Percentiles rank a stretch among this genome's conserved stretches.
These are phyloP conservation scores for Prosapia bicincta DNA, from an alignment of 2,888 invertebrate genomes.

Conservation along the genomic window DNA sequence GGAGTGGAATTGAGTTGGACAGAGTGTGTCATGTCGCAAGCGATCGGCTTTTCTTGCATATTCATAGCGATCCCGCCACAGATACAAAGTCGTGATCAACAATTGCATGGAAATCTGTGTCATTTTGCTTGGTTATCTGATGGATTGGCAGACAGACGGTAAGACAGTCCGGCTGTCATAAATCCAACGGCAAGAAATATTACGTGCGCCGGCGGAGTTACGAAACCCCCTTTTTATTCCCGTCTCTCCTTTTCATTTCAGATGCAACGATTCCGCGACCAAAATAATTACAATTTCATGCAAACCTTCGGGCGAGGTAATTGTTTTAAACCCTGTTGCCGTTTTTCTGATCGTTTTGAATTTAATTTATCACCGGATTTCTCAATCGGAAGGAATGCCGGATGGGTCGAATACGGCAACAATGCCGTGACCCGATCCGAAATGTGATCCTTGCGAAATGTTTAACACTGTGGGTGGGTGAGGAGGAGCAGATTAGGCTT, in stretches of 20 bases:
- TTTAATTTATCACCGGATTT: background rate
- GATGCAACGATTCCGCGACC: background rate
- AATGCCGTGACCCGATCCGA: too few species aligned
- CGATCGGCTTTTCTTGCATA: background rate
- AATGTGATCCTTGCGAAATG: too few species aligned
- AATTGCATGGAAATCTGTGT: constrained; percentile 21
- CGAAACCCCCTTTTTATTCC: background rate
- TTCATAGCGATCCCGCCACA: background rate
- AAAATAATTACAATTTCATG: background rate
- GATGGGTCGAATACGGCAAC: too few species aligned
- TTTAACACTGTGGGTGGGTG: too few species aligned
- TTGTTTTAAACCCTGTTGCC: background rate
- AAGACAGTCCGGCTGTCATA: constrained; percentile 1
- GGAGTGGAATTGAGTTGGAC: background rate
- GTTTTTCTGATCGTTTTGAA: too few species aligned
- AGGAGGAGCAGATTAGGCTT: too few species aligned
- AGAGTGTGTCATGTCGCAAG: background rate
- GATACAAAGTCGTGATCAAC: constrained; percentile 3
- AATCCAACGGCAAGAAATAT: constrained; percentile 3
- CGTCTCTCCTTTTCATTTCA: constrained; percentile 7
- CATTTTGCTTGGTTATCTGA: constrained; percentile 19
- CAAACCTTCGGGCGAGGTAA: background rate
- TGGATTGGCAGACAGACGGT: constrained; percentile 12
- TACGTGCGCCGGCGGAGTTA: background rate
- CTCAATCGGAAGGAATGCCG: background rate